These are phyloP conservation scores for Arbacia lixula DNA, from an alignment of 53 echinoderm and acorn worm species.

Conservation along the genomic window DNA sequence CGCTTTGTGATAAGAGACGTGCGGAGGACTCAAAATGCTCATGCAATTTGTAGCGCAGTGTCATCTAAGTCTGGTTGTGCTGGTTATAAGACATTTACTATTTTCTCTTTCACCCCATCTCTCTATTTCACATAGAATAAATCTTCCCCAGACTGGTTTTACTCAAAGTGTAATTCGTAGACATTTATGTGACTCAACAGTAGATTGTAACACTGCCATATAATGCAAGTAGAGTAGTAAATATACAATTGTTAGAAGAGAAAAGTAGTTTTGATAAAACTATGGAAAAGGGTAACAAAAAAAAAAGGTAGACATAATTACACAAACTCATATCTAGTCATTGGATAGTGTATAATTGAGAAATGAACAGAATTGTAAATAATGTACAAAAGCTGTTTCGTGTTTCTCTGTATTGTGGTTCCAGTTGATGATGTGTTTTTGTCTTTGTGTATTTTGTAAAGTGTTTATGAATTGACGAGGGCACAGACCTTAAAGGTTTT, in stretches of 20 bases:
- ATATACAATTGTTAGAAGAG: neutral
- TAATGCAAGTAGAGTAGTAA: neutral
- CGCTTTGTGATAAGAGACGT: too few relatives aligned
- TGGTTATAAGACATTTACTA: too few relatives aligned
- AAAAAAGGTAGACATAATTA: neutral
- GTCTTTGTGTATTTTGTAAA: neutral
- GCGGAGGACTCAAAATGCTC: too few relatives aligned
- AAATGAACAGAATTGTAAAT: slow-evolving; percentile 55
- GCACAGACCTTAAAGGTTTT: neutral
- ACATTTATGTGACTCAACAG: too few relatives aligned
- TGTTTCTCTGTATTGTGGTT: slow-evolving; percentile 60
- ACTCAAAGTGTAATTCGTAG: too few relatives aligned
- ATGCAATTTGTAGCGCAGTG: too few relatives aligned
- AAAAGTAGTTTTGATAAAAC: neutral
- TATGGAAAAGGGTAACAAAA: neutral
- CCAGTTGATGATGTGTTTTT: slow-evolving; percentile 18
- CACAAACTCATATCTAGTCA: slow-evolving; percentile 18
- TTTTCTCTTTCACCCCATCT: too few relatives aligned
- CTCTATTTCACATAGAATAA: too few relatives aligned
- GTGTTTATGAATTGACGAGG: neutral
- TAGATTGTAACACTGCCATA: neutral
- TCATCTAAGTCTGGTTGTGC: too few relatives aligned
- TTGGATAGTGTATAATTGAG: slow-evolving; percentile 29
- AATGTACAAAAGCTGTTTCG: slow-evolving; percentile 56
- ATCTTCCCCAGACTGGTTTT: too few relatives aligned